phyloP scores from a whole-genome alignment of 2,113 vertebrate species.

The Brienomyrus longianalis region DNA sequence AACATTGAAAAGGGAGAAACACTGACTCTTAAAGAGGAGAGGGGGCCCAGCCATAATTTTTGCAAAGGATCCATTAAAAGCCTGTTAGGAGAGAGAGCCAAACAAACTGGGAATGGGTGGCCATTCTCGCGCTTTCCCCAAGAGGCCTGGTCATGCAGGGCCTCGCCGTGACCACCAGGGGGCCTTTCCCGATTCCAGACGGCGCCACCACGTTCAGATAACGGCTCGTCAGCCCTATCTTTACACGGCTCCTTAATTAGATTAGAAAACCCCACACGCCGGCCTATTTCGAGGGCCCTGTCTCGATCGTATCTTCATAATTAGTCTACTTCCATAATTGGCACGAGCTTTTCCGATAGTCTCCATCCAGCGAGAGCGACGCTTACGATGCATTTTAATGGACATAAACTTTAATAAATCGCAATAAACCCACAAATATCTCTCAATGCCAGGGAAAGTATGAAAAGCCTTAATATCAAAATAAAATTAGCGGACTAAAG shows the following conservation, averaged over 20 bases:
- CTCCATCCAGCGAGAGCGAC: neutral
- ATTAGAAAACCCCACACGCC: conserved; percentile 22
- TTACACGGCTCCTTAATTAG: conserved; percentile 50
- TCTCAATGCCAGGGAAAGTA: neutral
- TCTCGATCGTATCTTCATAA: conserved; percentile 44
- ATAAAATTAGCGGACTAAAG: neutral
- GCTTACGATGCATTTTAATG: conserved; percentile 12
- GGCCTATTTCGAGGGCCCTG: conserved; percentile 29
- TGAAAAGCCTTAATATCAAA: neutral
- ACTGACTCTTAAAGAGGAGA: neutral
- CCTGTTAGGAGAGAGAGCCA: neutral
- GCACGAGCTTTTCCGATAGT: conserved; percentile 9
- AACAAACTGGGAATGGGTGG: neutral
- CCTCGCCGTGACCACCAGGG: neutral
- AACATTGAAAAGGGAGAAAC: neutral
- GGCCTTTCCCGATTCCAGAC: neutral
- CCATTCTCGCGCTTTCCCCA: neutral
- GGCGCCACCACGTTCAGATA: neutral
- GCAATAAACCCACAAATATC: neutral
- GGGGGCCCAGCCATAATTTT: neutral
- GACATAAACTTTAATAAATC: neutral
- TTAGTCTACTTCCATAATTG: conserved; percentile 38
- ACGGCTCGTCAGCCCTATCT: conserved; percentile 29
- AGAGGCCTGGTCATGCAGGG: neutral
- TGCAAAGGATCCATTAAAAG: neutral